phyloP scores from a whole-genome alignment of 2,797 vertebrate genomes.

The Trachurus trachurus region DNA sequence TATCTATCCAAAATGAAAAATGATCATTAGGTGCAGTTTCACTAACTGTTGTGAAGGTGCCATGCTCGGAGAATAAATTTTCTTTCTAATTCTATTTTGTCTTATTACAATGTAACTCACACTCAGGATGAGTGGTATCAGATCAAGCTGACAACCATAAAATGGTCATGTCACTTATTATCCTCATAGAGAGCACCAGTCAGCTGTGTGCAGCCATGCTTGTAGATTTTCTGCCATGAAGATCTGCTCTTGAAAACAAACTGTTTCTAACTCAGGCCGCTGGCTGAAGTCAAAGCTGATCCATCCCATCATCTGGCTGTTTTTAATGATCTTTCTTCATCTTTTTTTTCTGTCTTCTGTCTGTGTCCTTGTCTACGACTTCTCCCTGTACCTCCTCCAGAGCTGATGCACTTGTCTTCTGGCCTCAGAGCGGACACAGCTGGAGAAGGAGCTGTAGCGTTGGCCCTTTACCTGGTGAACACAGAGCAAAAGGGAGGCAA shows the following conservation, averaged over 20 bases:
- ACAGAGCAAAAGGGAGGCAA: constrained; percentile 23
- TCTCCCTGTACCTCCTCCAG: constrained; percentile 67
- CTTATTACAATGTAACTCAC: constrained; percentile 13
- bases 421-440: constrained; percentile 66
- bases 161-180: constrained; percentile 11
- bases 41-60: not conserved
- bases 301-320: not conserved
- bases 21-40: not conserved
- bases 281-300: constrained; percentile 6
- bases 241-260: constrained; percentile 3
- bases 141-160: constrained; percentile 6
- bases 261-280: constrained; percentile 1
- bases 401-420: constrained; percentile 69
- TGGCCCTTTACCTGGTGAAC: constrained; percentile 80
- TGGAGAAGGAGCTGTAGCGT: constrained; percentile 61
- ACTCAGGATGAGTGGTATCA: not conserved
- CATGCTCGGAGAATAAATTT: constrained; percentile 2
- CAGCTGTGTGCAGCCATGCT: constrained; percentile 46
- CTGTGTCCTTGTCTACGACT: constrained; percentile 38
- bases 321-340: not conserved
- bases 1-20: constrained; percentile 8
- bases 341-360: constrained; percentile 11
- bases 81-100: constrained; percentile 3
- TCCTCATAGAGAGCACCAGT: constrained; percentile 23
- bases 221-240: constrained; percentile 22